phyloP scores from a whole-genome alignment of 2,888 invertebrate genomes.

The Gasteruption jaculator region DNA sequence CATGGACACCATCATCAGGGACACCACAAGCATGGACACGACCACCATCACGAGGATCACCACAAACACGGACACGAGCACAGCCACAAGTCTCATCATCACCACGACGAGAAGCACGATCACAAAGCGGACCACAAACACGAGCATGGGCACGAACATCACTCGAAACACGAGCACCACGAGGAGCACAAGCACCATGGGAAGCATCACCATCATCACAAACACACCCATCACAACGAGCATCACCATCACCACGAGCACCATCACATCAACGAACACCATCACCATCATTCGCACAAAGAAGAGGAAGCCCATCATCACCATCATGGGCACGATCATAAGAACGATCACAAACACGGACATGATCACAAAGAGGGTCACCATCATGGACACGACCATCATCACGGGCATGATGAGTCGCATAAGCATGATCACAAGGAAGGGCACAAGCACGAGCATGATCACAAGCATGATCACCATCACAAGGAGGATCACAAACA shows the following conservation, averaged over 20 bases:
- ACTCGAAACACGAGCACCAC: slow-evolving; percentile 36
- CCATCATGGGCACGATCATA: slow-evolving; percentile 40
- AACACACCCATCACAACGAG: slow-evolving; percentile 39
- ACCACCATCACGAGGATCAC: slow-evolving; percentile 28
- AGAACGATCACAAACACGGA: slow-evolving; percentile 38
- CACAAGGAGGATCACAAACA: slow-evolving; percentile 35
- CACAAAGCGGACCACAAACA: slow-evolving; percentile 36
- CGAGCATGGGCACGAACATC: slow-evolving; percentile 37
- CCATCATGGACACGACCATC: slow-evolving; percentile 38
- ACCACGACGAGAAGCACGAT: slow-evolving; percentile 34
- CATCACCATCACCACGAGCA: slow-evolving; percentile 43
- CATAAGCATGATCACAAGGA: slow-evolving; percentile 27
- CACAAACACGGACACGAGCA: slow-evolving; percentile 31
- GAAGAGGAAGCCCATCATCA: slow-evolving; percentile 41
- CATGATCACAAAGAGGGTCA: slow-evolving; percentile 42
- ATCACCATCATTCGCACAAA: slow-evolving; percentile 41
- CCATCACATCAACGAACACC: slow-evolving; percentile 40
- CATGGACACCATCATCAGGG: slow-evolving; percentile 33
- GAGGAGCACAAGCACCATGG: slow-evolving; percentile 37
- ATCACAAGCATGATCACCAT: slow-evolving; percentile 33
- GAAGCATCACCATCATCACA: slow-evolving; percentile 41
- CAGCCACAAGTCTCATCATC: slow-evolving; percentile 29
- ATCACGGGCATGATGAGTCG: slow-evolving; percentile 30
- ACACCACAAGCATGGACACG: slow-evolving; percentile 32
- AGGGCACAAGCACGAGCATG: slow-evolving; percentile 31